Conservation (phyloP, 2,113 vertebrate species). For the Morone chrysops region DNA sequence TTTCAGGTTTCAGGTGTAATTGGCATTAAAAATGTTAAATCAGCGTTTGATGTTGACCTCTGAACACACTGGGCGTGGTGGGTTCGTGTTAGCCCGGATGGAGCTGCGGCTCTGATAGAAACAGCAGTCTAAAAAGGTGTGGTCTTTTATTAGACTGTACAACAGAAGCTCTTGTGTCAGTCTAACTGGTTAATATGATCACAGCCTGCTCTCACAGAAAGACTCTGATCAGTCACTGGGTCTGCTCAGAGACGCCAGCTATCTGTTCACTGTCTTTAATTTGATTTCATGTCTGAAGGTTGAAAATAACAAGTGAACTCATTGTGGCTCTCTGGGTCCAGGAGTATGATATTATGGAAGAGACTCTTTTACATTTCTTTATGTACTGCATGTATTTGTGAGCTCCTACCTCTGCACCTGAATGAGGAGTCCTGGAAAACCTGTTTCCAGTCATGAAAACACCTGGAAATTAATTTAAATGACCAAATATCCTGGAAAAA, state of each 20-base stretch:
- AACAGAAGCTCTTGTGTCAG: conserved; percentile 8
- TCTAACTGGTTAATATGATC: conserved; percentile 25
- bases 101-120: neutral
- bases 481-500: no score
- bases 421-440: no score
- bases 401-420: no score
- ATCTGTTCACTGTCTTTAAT: neutral
- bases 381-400: no score
- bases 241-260: neutral
- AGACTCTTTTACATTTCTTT: no score
- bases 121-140: conserved; percentile 30
- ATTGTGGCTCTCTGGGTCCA: neutral
- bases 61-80: neutral
- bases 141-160: neutral
- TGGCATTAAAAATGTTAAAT: neutral
- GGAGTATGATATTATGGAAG: no score
- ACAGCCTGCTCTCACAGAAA: neutral
- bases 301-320: neutral
- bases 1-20: neutral
- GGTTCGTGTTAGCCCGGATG: neutral
- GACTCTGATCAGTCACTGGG: neutral
- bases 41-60: neutral
- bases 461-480: no score
- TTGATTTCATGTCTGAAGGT: neutral
- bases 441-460: no score